Evolutionary conservation across 2,888 invertebrate species (phyloP), one percentile per base, ranked within the genome.

Genomic region (Apoderus coryli): DNA sequence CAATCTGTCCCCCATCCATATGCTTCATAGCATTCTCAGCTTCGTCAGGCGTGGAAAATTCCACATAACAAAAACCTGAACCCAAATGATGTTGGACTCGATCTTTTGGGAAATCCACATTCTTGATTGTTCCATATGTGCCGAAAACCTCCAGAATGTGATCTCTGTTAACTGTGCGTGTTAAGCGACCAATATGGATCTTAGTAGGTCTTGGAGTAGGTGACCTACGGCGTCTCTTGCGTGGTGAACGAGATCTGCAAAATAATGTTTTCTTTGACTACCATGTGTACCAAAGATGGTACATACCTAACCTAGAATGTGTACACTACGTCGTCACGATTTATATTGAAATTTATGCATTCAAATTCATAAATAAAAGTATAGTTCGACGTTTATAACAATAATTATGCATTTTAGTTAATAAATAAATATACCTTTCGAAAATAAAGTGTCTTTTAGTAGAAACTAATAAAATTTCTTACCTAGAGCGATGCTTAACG

Each of bases 1-100:
- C 92, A 50, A 95, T 84, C 62, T 93, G 92, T 31, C 90, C 98
- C 53, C 95, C 96, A 61, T 98, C 95, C 96, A 98, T 96, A 53
- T 95, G 90, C 58, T 95, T 95, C 76, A 96, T 88, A 1, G 96
- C 96, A 57, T 92, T 90, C 55, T 95, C 93, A 11, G 96, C 95
- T 57, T 95, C 93, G 44, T 95, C 95, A 0, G 90, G 69, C 31
- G 76, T 86, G 41, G 75, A 78, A 59, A 82, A 98, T 51, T 98
- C 96, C 2, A 98, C 84, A 56, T 95, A 96, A 7, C 90, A 92
- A 58, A 85, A 86, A 2, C 93, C 92, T 14, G 86, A 72, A n/a
- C 86, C 84, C 44, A 86, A 72, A 50, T 82, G 79, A 0, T 79
- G 74, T 57, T 96, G 93, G 32, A 78, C 64, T 40, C 92, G 74